phyloP scores from a whole-genome alignment of 2,797 vertebrate species.

The Numenius phaeopus region DNA sequence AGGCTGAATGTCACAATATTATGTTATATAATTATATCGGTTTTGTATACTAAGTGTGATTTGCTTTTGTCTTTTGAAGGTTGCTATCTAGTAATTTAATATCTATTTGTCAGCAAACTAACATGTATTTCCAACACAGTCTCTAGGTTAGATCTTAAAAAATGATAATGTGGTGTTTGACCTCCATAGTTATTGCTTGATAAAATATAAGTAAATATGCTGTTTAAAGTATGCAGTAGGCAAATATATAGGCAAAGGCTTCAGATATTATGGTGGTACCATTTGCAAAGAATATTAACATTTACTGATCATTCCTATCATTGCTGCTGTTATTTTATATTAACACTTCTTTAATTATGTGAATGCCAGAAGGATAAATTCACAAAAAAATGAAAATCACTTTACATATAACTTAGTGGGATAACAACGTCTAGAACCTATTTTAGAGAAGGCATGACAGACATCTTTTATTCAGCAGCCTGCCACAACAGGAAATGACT shows the following conservation, averaged over 20 bases:
- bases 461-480: constrained; percentile 16
- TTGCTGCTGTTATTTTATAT: constrained; percentile 15
- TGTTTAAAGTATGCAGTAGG: constrained; percentile 30
- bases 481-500: constrained; percentile 38
- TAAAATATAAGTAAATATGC: constrained; percentile 44
- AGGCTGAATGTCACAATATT: constrained; percentile 44
- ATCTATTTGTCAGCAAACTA: constrained; percentile 24
- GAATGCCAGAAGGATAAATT: constrained; percentile 39
- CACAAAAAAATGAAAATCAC: background rate
- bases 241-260: constrained; percentile 35
- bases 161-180: constrained; percentile 22
- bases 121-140: background rate
- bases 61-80: constrained; percentile 20
- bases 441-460: constrained; percentile 44
- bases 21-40: background rate
- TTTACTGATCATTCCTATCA: constrained; percentile 8
- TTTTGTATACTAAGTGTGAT: constrained; percentile 9
- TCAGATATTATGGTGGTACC: background rate
- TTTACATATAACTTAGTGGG: constrained; percentile 12
- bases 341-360: constrained; percentile 16
- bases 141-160: constrained; percentile 33
- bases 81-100: background rate
- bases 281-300: background rate
- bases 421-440: background rate
- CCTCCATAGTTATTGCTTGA: constrained; percentile 39